Conservation (phyloP, 1,140 invertebrate genomes). For the Conus betulinus region DNA sequence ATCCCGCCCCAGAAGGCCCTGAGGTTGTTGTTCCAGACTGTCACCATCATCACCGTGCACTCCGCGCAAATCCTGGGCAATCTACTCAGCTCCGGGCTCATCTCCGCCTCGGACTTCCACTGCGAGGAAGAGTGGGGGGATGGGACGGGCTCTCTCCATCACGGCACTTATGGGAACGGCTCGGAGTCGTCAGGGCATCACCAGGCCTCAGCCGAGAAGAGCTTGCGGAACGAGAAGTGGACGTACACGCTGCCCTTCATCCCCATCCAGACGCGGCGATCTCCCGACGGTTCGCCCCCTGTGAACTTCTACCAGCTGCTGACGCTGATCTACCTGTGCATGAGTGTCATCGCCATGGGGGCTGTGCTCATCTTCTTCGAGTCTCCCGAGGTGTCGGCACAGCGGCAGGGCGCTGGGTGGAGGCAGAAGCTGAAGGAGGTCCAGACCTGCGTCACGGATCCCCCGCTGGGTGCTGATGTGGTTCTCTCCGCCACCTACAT, state of each 20-base stretch:
- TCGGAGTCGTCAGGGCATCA: neutral
- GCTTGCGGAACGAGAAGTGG: constrained; percentile 43
- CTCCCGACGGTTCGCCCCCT: constrained; percentile 34
- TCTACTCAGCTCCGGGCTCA: constrained; percentile 51
- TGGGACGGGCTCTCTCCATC: neutral
- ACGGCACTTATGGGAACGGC: neutral
- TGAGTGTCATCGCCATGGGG: constrained; percentile 52
- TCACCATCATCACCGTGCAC: constrained; percentile 53
- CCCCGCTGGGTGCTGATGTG: constrained; percentile 40
- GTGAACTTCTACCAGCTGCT: constrained; percentile 55
- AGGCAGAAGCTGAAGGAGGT: constrained; percentile 44
- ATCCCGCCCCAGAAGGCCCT: constrained; percentile 48
- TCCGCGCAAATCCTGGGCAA: constrained; percentile 56
- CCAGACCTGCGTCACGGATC: constrained; percentile 32
- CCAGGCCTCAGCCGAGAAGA: neutral
- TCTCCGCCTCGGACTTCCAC: constrained; percentile 50
- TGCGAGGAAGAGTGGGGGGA: constrained; percentile 46
- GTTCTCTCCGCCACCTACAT: constrained; percentile 46
- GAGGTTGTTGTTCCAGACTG: constrained; percentile 46
- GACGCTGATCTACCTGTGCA: constrained; percentile 52
- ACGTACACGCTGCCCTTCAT: constrained; percentile 55
- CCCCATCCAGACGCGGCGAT: constrained; percentile 43
- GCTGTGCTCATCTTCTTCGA: constrained; percentile 55
- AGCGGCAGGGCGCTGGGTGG: constrained; percentile 41
- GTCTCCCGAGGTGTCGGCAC: constrained; percentile 46